Percentiles rank a stretch among this genome's conserved stretches.
Evolutionary conservation across 2,888 invertebrate genomes (phyloP).

Genomic region (Pristionchus fissidentatus): DNA sequence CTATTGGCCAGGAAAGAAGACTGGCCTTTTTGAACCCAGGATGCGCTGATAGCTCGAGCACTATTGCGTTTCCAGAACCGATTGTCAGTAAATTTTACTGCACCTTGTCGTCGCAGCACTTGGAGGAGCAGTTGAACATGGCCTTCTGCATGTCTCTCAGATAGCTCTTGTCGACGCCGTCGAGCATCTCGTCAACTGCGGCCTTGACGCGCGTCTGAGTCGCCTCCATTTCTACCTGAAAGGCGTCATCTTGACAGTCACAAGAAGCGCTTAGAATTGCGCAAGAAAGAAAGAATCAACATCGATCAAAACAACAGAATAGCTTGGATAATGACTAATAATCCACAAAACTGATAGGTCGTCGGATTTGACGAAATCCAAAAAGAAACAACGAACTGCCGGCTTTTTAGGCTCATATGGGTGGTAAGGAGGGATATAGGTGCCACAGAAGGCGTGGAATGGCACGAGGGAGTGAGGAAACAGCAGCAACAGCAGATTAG

Average conservation of each 20-base stretch:
- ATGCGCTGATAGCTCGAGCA: no score
- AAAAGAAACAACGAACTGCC: no score
- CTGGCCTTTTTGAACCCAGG: no score
- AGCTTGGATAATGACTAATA: neutral
- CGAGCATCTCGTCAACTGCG: slow-evolving; percentile 69
- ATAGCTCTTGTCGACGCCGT: slow-evolving; percentile 58
- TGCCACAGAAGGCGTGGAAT: neutral
- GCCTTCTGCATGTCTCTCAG: slow-evolving; percentile 69
- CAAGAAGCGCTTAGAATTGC: neutral
- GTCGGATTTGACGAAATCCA: neutral
- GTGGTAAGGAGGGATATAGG: neutral
- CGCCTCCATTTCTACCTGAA: slow-evolving; percentile 57
- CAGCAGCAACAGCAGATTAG: neutral
- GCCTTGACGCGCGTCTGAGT: slow-evolving; percentile 66
- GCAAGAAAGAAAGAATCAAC: no score
- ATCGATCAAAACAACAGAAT: neutral
- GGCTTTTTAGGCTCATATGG: no score
- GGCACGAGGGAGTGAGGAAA: neutral
- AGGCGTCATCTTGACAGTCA: neutral
- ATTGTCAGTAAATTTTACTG: no score
- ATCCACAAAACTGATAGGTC: neutral
- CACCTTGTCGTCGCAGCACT: slow-evolving; percentile 54
- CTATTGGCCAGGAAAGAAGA: no score
- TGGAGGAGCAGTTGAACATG: slow-evolving; percentile 71
- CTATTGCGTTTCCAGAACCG: no score